Percentiles rank a stretch among this genome's conserved stretches.
These are phyloP conservation scores for Cynaeus angustus DNA, from an alignment of 2,888 invertebrate species.

Conservation along the genomic window DNA sequence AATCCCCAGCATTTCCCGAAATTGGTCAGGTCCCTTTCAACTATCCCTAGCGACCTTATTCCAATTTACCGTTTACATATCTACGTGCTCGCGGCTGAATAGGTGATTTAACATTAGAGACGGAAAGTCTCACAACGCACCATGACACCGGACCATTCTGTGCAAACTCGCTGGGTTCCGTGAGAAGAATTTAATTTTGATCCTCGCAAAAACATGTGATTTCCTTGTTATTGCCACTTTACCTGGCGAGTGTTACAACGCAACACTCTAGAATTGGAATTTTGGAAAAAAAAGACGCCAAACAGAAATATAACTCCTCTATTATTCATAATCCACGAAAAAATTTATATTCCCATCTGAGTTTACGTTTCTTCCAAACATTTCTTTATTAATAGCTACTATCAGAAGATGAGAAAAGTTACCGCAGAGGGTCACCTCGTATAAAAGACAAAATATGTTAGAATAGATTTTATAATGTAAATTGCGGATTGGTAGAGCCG, in stretches of 20 bases:
- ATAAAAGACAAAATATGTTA: conserved; percentile 19
- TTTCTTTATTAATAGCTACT: too few relatives aligned
- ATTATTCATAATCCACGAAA: too few relatives aligned
- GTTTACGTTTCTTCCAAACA: too few relatives aligned
- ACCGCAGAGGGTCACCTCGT: neutral
- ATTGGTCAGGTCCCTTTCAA: conserved; percentile 19
- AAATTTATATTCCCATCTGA: too few relatives aligned
- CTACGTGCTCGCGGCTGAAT: conserved; percentile 45
- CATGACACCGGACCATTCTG: conserved; percentile 33
- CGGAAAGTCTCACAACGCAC: conserved; percentile 31
- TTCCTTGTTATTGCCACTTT: conserved; percentile 13
- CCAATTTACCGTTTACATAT: conserved; percentile 47
- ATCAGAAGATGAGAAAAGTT: too few relatives aligned
- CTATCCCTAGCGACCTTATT: conserved; percentile 35
- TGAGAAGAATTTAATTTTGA: conserved; percentile 43
- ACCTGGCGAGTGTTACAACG: neutral
- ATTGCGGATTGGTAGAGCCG: conserved; percentile 51
- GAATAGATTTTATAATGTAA: conserved; percentile 58
- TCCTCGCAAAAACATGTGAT: conserved; percentile 4
- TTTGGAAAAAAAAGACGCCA: neutral
- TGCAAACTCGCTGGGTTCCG: conserved; percentile 32
- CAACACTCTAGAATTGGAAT: conserved; percentile 2
- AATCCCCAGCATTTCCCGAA: conserved; percentile 15
- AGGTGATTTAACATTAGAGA: conserved; percentile 45
- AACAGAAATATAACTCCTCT: too few relatives aligned